phyloP scores from a whole-genome alignment of 2,113 vertebrate species.

The Chaetodon auriga region DNA sequence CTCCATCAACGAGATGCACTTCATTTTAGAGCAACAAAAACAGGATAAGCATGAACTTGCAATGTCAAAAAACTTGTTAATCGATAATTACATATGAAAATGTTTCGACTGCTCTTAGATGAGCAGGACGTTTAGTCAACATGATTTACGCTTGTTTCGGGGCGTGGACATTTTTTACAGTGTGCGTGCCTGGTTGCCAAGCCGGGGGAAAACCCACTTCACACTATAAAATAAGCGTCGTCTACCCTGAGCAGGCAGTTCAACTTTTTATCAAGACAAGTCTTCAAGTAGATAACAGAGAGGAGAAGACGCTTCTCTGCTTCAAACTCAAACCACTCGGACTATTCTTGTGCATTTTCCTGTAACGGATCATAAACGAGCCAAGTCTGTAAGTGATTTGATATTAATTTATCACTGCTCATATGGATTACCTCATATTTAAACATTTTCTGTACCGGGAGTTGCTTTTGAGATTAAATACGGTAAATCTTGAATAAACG shows the following conservation, averaged over 20 bases:
- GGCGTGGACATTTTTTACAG: constrained; percentile 38
- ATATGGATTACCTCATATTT: background rate
- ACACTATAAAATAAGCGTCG: fast-evolving
- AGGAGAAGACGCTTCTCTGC: background rate
- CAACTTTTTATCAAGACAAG: background rate
- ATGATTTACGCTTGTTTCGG: background rate
- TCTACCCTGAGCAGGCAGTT: fast-evolving
- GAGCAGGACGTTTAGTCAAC: background rate
- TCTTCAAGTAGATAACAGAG: background rate
- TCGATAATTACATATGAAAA: too few relatives aligned
- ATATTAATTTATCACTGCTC: background rate
- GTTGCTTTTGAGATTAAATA: background rate
- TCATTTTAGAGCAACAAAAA: background rate
- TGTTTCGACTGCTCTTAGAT: background rate
- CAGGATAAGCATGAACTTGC: background rate
- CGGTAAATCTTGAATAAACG: background rate
- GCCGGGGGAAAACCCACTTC: constrained; percentile 57
- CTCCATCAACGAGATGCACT: background rate
- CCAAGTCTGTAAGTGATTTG: constrained; percentile 57
- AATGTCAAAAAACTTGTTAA: background rate
- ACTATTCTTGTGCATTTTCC: constrained; percentile 26
- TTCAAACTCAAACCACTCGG: background rate
- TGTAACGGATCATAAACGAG: constrained; percentile 38
- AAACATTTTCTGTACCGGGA: background rate
- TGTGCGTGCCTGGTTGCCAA: fast-evolving